phyloP scores from a whole-genome alignment of 2,888 invertebrate species.

The Gnatocerus cornutus region DNA sequence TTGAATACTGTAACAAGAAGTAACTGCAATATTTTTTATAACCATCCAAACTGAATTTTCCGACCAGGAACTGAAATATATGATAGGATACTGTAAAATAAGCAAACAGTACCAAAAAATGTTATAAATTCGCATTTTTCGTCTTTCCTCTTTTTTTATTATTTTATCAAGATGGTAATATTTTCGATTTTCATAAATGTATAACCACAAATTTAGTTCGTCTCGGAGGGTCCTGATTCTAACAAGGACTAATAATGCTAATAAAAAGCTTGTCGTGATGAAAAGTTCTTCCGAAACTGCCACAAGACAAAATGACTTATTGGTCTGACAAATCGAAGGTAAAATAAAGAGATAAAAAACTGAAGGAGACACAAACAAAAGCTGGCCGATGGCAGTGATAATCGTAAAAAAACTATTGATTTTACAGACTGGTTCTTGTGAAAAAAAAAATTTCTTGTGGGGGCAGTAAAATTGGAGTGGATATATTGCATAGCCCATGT shows the following conservation, averaged over 20 bases:
- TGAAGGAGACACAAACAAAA: background rate
- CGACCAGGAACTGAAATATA: too few species aligned
- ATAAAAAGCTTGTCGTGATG: background rate
- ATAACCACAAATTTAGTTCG: background rate
- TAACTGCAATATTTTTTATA: too few species aligned
- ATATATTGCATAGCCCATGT: background rate
- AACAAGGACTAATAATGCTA: background rate
- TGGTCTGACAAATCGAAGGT: background rate
- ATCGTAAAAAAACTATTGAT: background rate
- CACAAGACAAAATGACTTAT: background rate
- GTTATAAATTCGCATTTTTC: background rate
- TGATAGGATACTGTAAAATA: too few species aligned
- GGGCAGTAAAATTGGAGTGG: conserved; percentile 3
- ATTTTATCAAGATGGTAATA: background rate
- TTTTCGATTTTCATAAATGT: conserved; percentile 1
- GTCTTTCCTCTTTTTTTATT: background rate
- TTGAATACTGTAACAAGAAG: too few species aligned
- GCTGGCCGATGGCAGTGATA: background rate
- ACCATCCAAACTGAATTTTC: too few species aligned
- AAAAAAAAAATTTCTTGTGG: conserved; percentile 2
- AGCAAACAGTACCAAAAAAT: too few species aligned
- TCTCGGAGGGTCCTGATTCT: background rate
- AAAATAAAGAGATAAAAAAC: background rate
- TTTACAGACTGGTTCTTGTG: background rate
- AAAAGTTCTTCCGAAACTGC: background rate